Conservation (phyloP, 53 echinoderm and acorn worm genomes). For the Holothuria scabra region DNA sequence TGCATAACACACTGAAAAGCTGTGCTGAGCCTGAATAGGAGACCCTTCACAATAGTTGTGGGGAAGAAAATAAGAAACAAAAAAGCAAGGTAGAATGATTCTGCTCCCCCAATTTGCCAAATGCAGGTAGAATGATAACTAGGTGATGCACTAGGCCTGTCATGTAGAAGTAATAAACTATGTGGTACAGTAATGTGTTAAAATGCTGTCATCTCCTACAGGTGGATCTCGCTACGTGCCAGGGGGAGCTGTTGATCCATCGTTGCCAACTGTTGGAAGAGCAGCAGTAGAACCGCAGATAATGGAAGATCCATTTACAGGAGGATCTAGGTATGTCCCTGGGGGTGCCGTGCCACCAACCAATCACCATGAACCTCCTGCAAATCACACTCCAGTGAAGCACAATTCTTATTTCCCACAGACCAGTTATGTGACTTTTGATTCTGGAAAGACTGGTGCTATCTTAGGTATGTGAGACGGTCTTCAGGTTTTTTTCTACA, state of each 20-base stretch:
- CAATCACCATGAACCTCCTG: neutral
- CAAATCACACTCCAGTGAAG: conserved; percentile 26
- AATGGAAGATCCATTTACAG: conserved; percentile 78
- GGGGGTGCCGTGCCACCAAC: conserved; percentile 6
- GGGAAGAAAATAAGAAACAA: no score
- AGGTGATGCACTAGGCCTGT: no score
- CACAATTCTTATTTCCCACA: conserved; percentile 88
- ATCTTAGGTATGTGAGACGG: conserved; percentile 75
- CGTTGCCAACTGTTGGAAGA: conserved; percentile 50
- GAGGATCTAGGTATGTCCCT: conserved; percentile 50
- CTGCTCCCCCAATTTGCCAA: no score
- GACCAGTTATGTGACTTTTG: conserved; percentile 73
- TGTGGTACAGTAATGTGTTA: neutral
- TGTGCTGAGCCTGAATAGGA: no score
- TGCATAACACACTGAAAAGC: no score
- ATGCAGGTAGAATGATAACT: no score
- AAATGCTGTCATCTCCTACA: conserved; percentile 1
- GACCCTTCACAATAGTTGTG: no score
- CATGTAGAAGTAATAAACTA: neutral
- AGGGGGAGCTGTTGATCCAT: conserved; percentile 60
- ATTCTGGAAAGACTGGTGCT: conserved; percentile 76
- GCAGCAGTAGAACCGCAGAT: conserved; percentile 48
- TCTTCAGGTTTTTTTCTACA: no score
- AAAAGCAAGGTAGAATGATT: no score
- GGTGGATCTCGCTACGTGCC: conserved; percentile 91